Evolutionary conservation across 2,113 vertebrate genomes (phyloP).

Genomic region (Cottus gobio): DNA sequence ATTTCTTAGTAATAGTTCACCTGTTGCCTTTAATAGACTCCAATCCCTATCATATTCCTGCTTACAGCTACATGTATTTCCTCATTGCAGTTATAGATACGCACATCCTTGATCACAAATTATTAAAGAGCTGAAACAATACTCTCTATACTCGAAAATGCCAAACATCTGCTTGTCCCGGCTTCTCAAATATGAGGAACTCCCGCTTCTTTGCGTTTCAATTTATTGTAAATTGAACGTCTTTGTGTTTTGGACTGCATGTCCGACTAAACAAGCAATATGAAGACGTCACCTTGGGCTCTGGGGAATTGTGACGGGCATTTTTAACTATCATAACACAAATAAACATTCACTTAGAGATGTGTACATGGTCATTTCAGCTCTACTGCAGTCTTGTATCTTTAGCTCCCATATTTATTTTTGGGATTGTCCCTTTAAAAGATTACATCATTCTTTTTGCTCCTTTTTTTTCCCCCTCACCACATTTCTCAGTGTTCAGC

Average conservation of each 20-base stretch:
- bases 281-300: not conserved
- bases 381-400: not conserved
- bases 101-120: not conserved
- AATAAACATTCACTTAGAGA: not conserved
- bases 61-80: not conserved
- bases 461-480: conserved; percentile 40
- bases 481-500: conserved; percentile 68
- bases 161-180: not conserved
- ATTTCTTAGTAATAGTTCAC: not conserved
- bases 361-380: not conserved
- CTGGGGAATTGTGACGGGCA: not conserved
- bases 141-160: not conserved
- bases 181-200: not conserved
- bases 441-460: conserved; percentile 77
- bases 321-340: not conserved
- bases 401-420: conserved; percentile 31
- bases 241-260: conserved; percentile 2
- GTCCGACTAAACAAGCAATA: not conserved
- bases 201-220: not conserved
- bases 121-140: conserved; percentile 4
- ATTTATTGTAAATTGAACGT: not conserved
- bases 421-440: conserved; percentile 72
- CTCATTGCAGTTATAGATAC: conserved; percentile 1
- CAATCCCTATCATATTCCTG: conserved; percentile 3
- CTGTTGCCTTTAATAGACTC: not conserved